Base-by-base conservation (phyloP, 64 coral and sea anemone species). In the Cladopsammia gracilis region DNA sequence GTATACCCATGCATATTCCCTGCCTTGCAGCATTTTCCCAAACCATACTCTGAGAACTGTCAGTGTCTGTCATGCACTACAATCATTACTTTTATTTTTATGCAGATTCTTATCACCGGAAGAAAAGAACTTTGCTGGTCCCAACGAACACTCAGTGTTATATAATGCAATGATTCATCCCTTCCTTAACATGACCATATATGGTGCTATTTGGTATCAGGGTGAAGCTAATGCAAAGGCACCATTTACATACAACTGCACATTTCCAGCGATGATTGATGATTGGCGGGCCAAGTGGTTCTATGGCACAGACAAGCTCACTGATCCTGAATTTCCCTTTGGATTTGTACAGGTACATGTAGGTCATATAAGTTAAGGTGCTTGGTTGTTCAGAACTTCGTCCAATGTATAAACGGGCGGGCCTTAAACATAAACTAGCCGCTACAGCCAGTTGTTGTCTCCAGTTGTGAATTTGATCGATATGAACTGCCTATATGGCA, bases 181-280 rank as follows among this genome's bases (percentile, higher is more conserved):
- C 1, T 83, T 99, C 5, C 91, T 99, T 13, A 99, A 99, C 52
- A 99, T 99, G 94, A 96, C 98, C 71, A 99, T 99, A 94, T 99
- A 91, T 96, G 98, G 98, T 68, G 92, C 92, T 58, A 91, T 99
- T 71, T 99, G 98, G 98, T 99, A 99, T 54, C 98, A 99, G 88
- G 98, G 98, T 5, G 98, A 99, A 56, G 56, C 69, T 5, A 99
- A 99, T 91, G 79, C 88, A 6, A 6, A 8, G 9, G 83, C 75
- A 44, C 88, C 94, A 4, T 56, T 90, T 25, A 95, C 91, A 0
- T 99, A 99, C 88, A 90, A 99, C 84, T 99, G 98, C 62, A 99
- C 98, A 7, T 99, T 99, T 73, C 98, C 98, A 44, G 88, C 98
- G 7, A 99, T 99, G 98, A 99, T 99, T 74, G 91, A 99, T 68